Base-by-base conservation (phyloP, 2,888 invertebrate genomes). In the Melolontha melolontha region DNA sequence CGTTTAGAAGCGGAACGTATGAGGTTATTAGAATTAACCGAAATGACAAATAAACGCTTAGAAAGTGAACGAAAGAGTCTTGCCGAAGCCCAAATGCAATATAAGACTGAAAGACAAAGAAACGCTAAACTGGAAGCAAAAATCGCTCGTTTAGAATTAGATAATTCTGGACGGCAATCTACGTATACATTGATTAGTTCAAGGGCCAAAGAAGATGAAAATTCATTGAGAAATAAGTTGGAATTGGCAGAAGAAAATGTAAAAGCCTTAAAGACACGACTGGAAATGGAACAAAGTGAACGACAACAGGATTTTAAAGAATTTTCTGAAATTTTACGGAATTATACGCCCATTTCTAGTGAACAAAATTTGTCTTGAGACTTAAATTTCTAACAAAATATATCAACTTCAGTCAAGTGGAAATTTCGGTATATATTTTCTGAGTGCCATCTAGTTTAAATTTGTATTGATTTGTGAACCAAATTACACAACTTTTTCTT, bases 201-300 rank as follows among this genome's bases (percentile, higher is more conserved):
- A 62, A 52, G 71, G 57, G 34, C 66, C 17, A 64, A 59, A n/a
- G 65, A 62, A 11, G 34, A 44, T 7, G 62, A 55, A 4, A 16
- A 17, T 8, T 16, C 42, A 8, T 34, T 52, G 40, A 49, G 64
- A 4, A 77, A 80, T 70, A 84, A 86, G 75, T 78, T 91, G 64
- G 89, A 89, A 77, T 79, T 91, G 64, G 85, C 90, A 0, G 87
- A 90, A 75, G 91, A 91, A 79, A 89, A 89, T 74, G 84, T 90
- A 47, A 87, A 89, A 77, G 87, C 89, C 14, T 81, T 91, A 78
- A 87, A 88, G 77, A 87, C 88, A 47, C 86, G 88, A 77, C 78
- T 91, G 42, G 86, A 86, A 75, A 88, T 90, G 78, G 84, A 90
- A 39, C 87, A 88, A 73, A 86, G 87, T 71, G 91, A 91, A 75